A percentile compares a stretch with the other conserved stretches of the same genome.
Conservation (phyloP, 2,113 vertebrate species). For the Rhipidura dahli region DNA sequence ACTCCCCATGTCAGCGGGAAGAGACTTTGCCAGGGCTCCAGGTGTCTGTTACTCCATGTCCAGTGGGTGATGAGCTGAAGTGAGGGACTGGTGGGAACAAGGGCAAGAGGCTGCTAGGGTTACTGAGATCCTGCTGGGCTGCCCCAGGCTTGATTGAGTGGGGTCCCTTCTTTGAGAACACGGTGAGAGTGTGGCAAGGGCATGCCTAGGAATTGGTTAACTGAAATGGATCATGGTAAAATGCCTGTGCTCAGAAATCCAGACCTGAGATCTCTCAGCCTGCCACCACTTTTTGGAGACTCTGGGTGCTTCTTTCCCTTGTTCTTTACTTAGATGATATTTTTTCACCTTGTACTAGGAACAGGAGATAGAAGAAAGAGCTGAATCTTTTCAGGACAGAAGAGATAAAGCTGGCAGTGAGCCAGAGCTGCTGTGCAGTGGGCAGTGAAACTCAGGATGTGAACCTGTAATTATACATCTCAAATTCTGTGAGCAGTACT, state of each 20-base stretch:
- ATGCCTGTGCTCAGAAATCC: neutral
- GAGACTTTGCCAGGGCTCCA: neutral
- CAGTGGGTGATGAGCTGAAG: neutral
- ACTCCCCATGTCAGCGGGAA: neutral
- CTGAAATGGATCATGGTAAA: neutral
- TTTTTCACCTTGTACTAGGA: neutral
- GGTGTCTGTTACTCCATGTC: neutral
- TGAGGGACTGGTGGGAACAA: fast-evolving
- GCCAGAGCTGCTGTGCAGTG: neutral
- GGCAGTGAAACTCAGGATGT: neutral
- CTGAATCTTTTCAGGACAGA: neutral
- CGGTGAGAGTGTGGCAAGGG: neutral
- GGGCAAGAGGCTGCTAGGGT: neutral
- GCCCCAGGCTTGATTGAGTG: neutral
- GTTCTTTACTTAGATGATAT: neutral
- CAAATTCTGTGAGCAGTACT: neutral
- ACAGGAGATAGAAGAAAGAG: neutral
- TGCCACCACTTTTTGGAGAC: neutral
- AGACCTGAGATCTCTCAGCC: neutral
- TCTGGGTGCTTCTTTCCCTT: neutral
- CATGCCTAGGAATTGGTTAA: neutral
- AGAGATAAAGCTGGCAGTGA: neutral
- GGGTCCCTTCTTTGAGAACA: neutral
- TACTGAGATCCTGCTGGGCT: neutral
- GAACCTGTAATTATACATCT: slow-evolving; percentile 33